Percentiles rank a stretch among this genome's conserved stretches.
phyloP scores from a whole-genome alignment of 2,113 vertebrate genomes.

The Cephalopholis sonnerati region DNA sequence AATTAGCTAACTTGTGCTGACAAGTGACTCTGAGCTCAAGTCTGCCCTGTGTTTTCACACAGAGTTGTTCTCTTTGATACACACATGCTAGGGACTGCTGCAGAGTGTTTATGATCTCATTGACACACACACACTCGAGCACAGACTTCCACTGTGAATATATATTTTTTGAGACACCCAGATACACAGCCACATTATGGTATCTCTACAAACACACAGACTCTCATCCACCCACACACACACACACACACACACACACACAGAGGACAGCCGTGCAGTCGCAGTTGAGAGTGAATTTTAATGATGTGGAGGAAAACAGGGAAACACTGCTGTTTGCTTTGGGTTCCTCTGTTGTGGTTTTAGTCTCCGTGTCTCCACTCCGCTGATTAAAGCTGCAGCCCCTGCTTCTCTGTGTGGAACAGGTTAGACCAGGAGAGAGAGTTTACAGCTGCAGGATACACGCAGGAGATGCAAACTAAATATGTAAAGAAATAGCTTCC shows the following conservation, averaged over 20 bases:
- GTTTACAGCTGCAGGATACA: background rate
- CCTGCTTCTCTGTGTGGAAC: background rate
- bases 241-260: background rate
- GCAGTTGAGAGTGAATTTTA: background rate
- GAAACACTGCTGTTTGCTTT: conserved; percentile 8
- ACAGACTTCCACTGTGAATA: background rate
- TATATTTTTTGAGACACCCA: background rate
- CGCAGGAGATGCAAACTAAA: background rate
- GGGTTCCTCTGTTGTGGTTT: conserved; percentile 4
- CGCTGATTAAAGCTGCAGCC: conserved; percentile 23
- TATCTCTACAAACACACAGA: background rate
- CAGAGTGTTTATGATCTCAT: conserved; percentile 21
- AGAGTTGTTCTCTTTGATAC: conserved; percentile 35
- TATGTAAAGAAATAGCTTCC: background rate
- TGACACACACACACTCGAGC: background rate
- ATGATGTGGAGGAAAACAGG: conserved; percentile 1
- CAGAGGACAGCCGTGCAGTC: background rate
- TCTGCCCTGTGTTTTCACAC: conserved; percentile 26
- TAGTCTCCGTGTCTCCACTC: background rate
- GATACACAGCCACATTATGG: background rate
- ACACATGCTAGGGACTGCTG: background rate
- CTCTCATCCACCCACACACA: background rate
- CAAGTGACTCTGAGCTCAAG: conserved; percentile 32
- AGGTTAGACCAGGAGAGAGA: conserved; percentile 11
- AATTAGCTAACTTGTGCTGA: conserved; percentile 54